Base-by-base conservation (phyloP, 2,113 vertebrate genomes). In the Vanacampus margaritifer region DNA sequence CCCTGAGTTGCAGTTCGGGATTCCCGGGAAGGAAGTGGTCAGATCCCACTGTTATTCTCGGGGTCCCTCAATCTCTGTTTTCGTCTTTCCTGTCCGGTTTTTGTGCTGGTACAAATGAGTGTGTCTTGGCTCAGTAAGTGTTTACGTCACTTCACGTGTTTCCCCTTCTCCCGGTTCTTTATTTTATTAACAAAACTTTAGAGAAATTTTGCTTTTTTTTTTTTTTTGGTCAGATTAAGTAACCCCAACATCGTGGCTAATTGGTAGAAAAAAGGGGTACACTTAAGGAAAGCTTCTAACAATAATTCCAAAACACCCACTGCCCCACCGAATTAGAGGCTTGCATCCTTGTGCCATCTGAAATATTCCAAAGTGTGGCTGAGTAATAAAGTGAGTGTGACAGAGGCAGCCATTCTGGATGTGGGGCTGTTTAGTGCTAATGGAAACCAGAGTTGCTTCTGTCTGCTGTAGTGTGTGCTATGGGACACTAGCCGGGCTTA, bases 341-440 rank as follows among this genome's bases (percentile, higher is more conserved):
- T 81, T 14, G 83, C 87, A 79, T 79, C 84, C 84, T 80, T 67
- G 73, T 90, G 87, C 88, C 87, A 87, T 89, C 80, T 89, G 83
- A 89, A 85, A 90, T 87, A 85, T 91, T 82, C 85, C 73, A 80
- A 86, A 82, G 87, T 89, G 89, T 83, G 82, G 82, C 84, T 87
- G 87, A 89, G 87, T 89, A 89, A 88, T 91, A 88, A 91, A 88
- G 89, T 91, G 87, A 86, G 90, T 89, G 86, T 90, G 86, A 87
- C 84, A 73, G 82, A 84, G 80, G 85, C 78, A 73, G 81, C 75
- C 66, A 78, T 12, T 60, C 72, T 87, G 83, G 82, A 89, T 89
- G 80, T 86, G 77, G 75, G 71, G 76, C 81, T 75, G 78, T 79
- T 86, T 74, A 50, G 74, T 69, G 80, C 82, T 91, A 92, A 92